Base-by-base conservation (phyloP, 2,888 invertebrate species). In the Disparrhopalites patrizii region DNA sequence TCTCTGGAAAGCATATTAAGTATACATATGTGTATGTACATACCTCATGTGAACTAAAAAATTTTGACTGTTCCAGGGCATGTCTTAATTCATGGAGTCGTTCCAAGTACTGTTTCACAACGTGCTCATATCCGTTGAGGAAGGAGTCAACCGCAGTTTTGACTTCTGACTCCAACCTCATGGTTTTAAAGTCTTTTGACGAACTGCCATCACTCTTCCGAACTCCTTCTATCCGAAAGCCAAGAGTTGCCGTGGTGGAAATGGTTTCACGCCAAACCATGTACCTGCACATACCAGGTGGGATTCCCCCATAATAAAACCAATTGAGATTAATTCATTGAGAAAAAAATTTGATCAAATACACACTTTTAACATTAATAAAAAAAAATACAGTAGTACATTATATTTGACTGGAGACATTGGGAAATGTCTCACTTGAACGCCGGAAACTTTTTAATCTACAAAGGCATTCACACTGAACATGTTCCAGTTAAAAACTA, bases 181-280 rank as follows among this genome's bases (percentile, higher is more conserved):
- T 94, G 15, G 92, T 94, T 81, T 96, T 96, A 80, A 94, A 95
- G 81, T 96, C 94, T 84, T 93, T 95, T 72, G 90, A 89, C 72
- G 93, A 93, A 67, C 89, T 90, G 38, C 93, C 94, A 77, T 93
- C 92, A 68, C 89, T 87, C 77, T 90, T 79, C 78, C 77, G 62
- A 77, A 77, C 90, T 23, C 96, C 98, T 80, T 98, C 98, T 78
- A 99, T 93, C 76, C 98, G 85, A 81, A 98, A 98, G 63, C 98
- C 98, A 56, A 97, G 84, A 0, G 91, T 91, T 0, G 96, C 89
- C n/a, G 97, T 96, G 43, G 96, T 96, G 61, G 96, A 96, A 76
- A 96, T 95, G 10, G 94, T 93, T 81, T 98, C 98, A 63, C 98
- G 83, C 93, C 95, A 96, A 51, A 95, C 85, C 92, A 93, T 93